Evolutionary conservation across 2,888 invertebrate species (phyloP), one percentile per base, ranked within the genome.

Genomic region (Drosophila longiperda): DNA sequence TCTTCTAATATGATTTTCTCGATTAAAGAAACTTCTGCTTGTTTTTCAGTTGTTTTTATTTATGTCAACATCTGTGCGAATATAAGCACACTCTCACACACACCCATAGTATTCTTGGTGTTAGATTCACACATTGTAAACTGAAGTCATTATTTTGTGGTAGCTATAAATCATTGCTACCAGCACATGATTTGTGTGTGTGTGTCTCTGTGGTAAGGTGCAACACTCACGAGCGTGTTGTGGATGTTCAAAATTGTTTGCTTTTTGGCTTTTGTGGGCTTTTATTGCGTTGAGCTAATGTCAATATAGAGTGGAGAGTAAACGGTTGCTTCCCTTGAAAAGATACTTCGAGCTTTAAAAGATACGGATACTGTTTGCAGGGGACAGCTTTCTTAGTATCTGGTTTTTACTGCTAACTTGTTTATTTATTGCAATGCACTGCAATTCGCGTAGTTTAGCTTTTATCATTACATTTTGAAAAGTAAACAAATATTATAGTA

Each of bases 231-330:
- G 26, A 26, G 49, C 49, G 59, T 26, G 63, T 40, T 40, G 29
- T 20, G 53, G 26, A 57, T 61, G 60, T 23, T 67, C 33, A 36
- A 55, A 29, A 45, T 29, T 76, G 54, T 76, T 76, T 78, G 76
- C 62, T 55, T 38, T 38, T 48, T 9, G 40, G 64, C 66, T 63
- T 68, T 78, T 67, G 60, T 76, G 60, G 61, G 42, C 36, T 45
- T 78, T 78, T 78, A 78, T 73, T 36, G 74, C 58, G 40, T 50
- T 36, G 34, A 54, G 69, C 74, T 66, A 69, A 57, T 50, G 61
- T 55, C 65, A 78, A 66, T 45, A 67, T 40, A 15, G 20, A 42
- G 67, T 45, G 38, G 12, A 23, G 23, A 60, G 36, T 15, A 34
- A 11, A 33, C 38, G 42, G 26, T 17, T 6, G 50, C 34, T 32